These are phyloP conservation scores for Cyrtodaria siliqua DNA, from an alignment of 2,888 invertebrate species.

Conservation along the genomic window DNA sequence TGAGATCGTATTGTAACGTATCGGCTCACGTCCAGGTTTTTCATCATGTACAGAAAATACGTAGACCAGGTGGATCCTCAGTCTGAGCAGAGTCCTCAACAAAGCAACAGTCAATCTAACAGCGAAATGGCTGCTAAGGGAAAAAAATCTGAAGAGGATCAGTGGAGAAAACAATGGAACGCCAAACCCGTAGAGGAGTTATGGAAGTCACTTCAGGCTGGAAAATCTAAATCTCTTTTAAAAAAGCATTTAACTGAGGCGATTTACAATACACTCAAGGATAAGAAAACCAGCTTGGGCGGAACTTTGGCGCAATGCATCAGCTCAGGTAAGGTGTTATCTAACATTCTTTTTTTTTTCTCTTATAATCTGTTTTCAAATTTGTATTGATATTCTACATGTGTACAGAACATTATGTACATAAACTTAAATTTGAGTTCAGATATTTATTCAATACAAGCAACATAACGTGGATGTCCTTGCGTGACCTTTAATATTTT, in stretches of 20 bases:
- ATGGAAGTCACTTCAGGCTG: slow-evolving; percentile 66
- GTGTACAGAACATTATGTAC: too few species aligned
- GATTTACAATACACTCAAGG: slow-evolving; percentile 70
- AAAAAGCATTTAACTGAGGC: slow-evolving; percentile 88
- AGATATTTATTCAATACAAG: too few species aligned
- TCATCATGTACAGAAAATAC: slow-evolving; percentile 66
- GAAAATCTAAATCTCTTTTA: slow-evolving; percentile 88
- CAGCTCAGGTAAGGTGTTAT: slow-evolving; percentile 90
- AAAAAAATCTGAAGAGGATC: slow-evolving; percentile 37
- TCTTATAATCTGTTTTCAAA: too few species aligned
- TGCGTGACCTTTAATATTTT: too few species aligned
- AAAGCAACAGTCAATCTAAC: slow-evolving; percentile 10
- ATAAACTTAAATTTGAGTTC: too few species aligned
- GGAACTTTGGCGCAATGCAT: slow-evolving; percentile 80
- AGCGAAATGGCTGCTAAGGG: slow-evolving; percentile 1
- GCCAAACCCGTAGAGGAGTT: slow-evolving; percentile 56
- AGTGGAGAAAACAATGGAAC: slow-evolving; percentile 54
- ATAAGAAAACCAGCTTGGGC: slow-evolving; percentile 73
- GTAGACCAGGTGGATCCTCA: slow-evolving; percentile 47
- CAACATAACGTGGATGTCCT: too few species aligned
- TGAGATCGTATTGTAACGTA: slow-evolving; percentile 36
- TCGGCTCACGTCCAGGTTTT: slow-evolving; percentile 54
- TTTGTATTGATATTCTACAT: too few species aligned
- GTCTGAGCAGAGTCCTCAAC: slow-evolving; percentile 43
- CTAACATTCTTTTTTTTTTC: too few species aligned